Evolutionary conservation across 2,888 invertebrate genomes (phyloP), one percentile per base, ranked within the genome.

Genomic region (Stenotaenia linearis): DNA sequence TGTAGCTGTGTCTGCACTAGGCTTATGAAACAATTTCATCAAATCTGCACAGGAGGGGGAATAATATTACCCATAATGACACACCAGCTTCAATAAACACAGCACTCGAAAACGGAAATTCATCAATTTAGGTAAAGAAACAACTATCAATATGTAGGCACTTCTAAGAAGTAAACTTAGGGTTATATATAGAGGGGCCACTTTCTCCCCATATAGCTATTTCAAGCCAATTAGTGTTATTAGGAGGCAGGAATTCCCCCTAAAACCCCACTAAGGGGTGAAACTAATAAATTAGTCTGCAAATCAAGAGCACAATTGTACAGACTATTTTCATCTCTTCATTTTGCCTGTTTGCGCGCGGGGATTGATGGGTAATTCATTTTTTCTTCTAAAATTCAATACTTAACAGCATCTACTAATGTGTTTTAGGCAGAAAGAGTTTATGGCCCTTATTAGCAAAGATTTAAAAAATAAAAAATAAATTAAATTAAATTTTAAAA

Each of bases 211-310:
- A 25, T 23, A 28, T 0, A 28, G 69, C 69, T 69, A 69, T 69
- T 69, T 69, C 69, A 69, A 28, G 69, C 69, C 69, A 69, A 69
- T 69, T 69, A 69, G 69, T 23, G 25, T 69, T 69, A 28, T 25
- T 28, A 12, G 1, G 28, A n/a, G 69, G 23, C 69, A 4, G 28
- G 9, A 69, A 69, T 28, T 69, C 28, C 69, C 69, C 69, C 69
- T 28, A 50, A 1, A 50, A 50, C 18, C 50, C 3, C 23, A 69
- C 69, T 28, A 28, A 28, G 69, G 15, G 69, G 69, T 69, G 69
- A 69, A 69, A 69, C 69, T 69, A 69, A 69, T 69, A 69, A 69
- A 69, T 69, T 69, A 69, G 25, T 69, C 25, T 69, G 69, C 28
- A 69, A 69, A 69, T 69, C 69, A 69, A 69, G 28, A 28, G 28